Evolutionary conservation across 2,888 invertebrate species (phyloP).

Genomic region (Yponomeuta evonymella): DNA sequence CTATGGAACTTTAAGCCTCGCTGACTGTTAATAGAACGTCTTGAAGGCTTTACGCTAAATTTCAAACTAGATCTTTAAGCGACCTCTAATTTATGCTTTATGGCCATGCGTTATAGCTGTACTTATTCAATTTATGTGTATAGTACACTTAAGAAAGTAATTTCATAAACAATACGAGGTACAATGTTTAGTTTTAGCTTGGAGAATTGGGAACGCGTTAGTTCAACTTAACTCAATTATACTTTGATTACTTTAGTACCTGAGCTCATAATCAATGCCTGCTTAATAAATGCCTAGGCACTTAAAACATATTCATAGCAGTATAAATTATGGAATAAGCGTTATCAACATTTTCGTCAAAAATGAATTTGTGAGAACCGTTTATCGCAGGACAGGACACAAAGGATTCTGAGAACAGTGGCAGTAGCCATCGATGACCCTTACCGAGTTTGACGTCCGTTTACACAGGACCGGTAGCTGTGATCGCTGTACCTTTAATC

Average conservation of each 20-base stretch:
- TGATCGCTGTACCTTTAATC: not conserved
- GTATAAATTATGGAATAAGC: no score
- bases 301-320: no score
- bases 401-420: conserved; percentile 3
- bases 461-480: conserved; percentile 3
- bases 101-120: no score
- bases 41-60: no score
- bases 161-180: not conserved
- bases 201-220: not conserved
- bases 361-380: not conserved
- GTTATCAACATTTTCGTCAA: not conserved
- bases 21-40: not conserved
- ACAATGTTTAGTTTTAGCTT: not conserved
- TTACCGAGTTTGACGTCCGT: conserved; percentile 19
- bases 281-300: no score
- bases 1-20: not conserved
- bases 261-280: no score
- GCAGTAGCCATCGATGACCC: conserved; percentile 12
- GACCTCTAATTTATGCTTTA: no score
- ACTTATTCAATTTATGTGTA: not conserved
- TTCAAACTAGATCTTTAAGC: no score
- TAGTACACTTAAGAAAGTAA: not conserved
- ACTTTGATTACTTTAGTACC: not conserved
- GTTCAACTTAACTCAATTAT: not conserved
- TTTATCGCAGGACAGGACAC: not conserved